phyloP scores from a whole-genome alignment of 1,140 invertebrate genomes.

The Ephestia elutella region DNA sequence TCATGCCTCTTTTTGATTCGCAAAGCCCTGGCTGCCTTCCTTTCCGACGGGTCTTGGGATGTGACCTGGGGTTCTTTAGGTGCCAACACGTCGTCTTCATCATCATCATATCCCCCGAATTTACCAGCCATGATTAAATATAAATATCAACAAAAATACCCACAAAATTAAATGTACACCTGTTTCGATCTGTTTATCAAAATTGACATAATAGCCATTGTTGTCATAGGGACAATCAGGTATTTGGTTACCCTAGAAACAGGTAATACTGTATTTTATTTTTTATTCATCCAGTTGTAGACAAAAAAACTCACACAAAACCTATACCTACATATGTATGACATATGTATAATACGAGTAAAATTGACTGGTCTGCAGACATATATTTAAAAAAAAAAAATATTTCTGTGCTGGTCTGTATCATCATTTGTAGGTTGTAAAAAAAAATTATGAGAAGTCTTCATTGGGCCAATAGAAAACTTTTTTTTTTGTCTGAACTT shows the following conservation, averaged over 20 bases:
- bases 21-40: constrained; percentile 77
- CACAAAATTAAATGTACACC: not conserved
- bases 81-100: constrained; percentile 65
- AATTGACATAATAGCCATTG: not conserved
- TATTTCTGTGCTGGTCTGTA: no score
- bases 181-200: not conserved
- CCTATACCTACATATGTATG: no score
- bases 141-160: not conserved
- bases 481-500: no score
- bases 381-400: no score
- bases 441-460: no score
- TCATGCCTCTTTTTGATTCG: constrained; percentile 77
- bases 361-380: no score
- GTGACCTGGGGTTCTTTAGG: constrained; percentile 73
- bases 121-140: constrained; percentile 35
- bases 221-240: not conserved
- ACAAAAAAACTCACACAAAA: no score
- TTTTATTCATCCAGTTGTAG: no score
- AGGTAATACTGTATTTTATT: no score
- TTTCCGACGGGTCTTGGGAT: constrained; percentile 75
- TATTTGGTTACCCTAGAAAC: not conserved
- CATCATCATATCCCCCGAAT: constrained; percentile 42
- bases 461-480: no score
- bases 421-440: no score
- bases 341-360: no score